Conservation (phyloP, 2,888 invertebrate genomes). For the Fragum sueziense region DNA sequence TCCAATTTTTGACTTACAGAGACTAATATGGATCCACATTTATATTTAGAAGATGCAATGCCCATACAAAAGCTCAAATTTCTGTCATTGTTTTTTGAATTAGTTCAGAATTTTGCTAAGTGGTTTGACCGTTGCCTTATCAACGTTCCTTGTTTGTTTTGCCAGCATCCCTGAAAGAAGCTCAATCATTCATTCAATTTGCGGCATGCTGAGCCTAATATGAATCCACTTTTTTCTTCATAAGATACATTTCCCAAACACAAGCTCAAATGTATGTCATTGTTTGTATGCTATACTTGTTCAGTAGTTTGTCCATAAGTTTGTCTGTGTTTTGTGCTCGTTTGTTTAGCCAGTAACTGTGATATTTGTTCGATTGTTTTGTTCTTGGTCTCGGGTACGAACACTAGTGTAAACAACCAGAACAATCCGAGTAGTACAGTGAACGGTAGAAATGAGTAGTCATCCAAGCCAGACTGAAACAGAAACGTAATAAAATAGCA, state of each 20-base stretch:
- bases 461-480: constrained; percentile 74
- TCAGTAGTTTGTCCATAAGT: constrained; percentile 20
- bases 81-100: too few species aligned
- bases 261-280: neutral
- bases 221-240: neutral
- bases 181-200: neutral
- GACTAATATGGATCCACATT: too few species aligned
- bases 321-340: neutral
- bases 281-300: neutral
- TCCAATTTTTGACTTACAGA: too few species aligned
- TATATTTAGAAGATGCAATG: too few species aligned
- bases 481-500: too few species aligned
- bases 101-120: too few species aligned
- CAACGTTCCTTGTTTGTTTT: neutral
- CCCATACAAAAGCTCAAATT: too few species aligned
- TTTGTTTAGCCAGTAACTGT: constrained; percentile 51
- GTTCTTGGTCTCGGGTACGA: constrained; percentile 99
- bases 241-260: neutral
- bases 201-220: neutral
- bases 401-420: constrained; percentile 99
- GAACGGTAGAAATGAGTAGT: constrained; percentile 86
- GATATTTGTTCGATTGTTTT: constrained; percentile 98
- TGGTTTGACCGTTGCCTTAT: neutral
- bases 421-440: constrained; percentile 92
- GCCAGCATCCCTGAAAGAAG: neutral